Evolutionary conservation across 2,888 invertebrate species (phyloP), one percentile per base, ranked within the genome.

Genomic region (Cremastobaeus sp.): DNA sequence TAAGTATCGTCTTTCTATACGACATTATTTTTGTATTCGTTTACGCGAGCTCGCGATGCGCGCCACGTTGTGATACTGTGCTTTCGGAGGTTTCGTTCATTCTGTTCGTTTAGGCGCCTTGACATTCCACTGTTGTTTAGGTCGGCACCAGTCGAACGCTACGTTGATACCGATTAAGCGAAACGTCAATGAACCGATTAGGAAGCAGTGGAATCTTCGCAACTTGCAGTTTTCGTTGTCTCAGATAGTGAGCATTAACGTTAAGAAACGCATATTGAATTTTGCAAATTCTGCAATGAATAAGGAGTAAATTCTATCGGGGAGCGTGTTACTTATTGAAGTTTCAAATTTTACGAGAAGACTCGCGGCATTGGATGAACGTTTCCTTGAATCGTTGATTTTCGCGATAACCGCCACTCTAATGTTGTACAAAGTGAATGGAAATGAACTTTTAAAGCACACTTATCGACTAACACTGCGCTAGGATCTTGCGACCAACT

Each of bases 351-450:
- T 34, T 66, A 57, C 17, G 41, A 66, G 21, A 8, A 34, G 17
- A 32, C 37, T 45, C 18, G 45, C 45, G 54, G 6, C 25, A 9
- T 48, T 48, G 9, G 11, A 34, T 8, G 34, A 15, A 18, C 6
- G 2, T 59, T 30, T 9, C 17, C 25, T 48, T 60, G 17, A 14
- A 32, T 43, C 32, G 0, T 45, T 57, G 6, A 50, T 50, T 62
- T 43, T 14, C 45, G 14, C 14, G n/a, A 28, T 30, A 32, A 15
- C 4, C 9, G 11, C 4, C 20, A 62, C 15, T 15, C 43, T 30
- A 57, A 52, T 55, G 47, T 52, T 64, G 71, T 64, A 71, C 64
- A 71, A 64, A 71, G 37, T 52, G 32, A 71, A 71, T 48, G 55
- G 37, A 70, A 70, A 62, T 70, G 48, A 64, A 60, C 50, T 25